phyloP scores from a whole-genome alignment of 1,140 invertebrate genomes.

The Diploscapter pachys region DNA sequence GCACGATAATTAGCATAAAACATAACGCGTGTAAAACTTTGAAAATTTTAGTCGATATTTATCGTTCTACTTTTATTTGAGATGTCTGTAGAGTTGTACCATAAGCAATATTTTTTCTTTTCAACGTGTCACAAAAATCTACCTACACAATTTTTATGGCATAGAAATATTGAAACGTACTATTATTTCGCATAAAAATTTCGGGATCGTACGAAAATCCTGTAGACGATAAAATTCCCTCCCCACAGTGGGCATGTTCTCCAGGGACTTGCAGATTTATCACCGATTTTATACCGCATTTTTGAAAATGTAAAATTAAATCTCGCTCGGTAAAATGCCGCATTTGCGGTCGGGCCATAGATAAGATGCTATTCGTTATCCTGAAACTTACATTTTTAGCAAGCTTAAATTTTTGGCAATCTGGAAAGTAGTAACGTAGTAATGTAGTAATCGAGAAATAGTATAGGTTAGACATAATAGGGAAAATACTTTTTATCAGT shows the following conservation, averaged over 20 bases:
- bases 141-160: not conserved
- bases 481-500: no score
- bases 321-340: not conserved
- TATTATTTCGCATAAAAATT: slow-evolving; percentile 25
- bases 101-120: no score
- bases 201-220: slow-evolving; percentile 36
- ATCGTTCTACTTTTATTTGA: no score
- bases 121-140: not conserved
- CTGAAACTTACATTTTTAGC: not conserved
- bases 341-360: slow-evolving; percentile 16
- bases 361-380: slow-evolving; percentile 25
- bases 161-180: slow-evolving; percentile 11
- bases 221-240: slow-evolving; percentile 2
- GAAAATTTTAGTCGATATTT: no score
- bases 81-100: no score
- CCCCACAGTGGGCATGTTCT: slow-evolving; percentile 32
- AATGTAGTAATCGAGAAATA: no score
- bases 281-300: slow-evolving; percentile 15
- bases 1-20: no score
- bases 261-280: slow-evolving; percentile 33
- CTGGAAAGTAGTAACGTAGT: no score
- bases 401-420: no score
- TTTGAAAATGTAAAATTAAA: not conserved
- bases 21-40: no score
- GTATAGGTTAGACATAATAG: no score